Evolutionary conservation across 2,797 vertebrate genomes (phyloP).

Genomic region (Sebastolobus alascanus): DNA sequence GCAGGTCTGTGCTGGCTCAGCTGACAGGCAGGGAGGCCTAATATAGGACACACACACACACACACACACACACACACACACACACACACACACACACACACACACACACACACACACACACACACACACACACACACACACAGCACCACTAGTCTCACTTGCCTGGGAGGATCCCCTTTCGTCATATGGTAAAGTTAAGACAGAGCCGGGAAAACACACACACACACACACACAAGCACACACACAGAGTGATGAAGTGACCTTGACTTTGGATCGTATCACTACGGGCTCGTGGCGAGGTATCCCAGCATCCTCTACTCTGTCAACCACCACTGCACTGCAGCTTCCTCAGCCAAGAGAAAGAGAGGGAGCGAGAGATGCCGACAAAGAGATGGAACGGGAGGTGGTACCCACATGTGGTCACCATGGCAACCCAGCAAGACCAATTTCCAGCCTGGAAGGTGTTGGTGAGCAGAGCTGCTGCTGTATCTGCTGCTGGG

Average conservation of each 20-base stretch:
- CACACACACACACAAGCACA: neutral
- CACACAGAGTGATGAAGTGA: conserved; percentile 36
- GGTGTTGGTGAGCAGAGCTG: conserved; percentile 45
- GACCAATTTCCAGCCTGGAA: conserved; percentile 55
- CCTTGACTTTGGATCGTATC: conserved; percentile 68
- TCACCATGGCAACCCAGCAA: conserved; percentile 74
- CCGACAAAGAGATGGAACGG: neutral
- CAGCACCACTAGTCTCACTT: conserved; percentile 6
- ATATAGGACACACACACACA: conserved; percentile 42
- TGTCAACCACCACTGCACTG: conserved; percentile 57
- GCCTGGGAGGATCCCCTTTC: conserved; percentile 57
- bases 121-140: neutral
- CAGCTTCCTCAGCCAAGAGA: conserved; percentile 42
- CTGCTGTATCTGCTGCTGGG: conserved; percentile 19
- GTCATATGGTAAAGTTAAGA: conserved; percentile 19
- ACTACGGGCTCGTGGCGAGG: conserved; percentile 16
- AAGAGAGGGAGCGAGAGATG: neutral
- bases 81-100: neutral
- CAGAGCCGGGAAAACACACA: neutral
- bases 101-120: neutral
- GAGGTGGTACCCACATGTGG: conserved; percentile 43
- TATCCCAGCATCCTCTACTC: conserved; percentile 52
- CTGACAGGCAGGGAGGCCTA: conserved; percentile 51
- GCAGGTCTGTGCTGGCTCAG: conserved; percentile 71
- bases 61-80: conserved; percentile 9